These are phyloP conservation scores for Dolomedes plantarius DNA, from an alignment of 2,888 invertebrate genomes.

Conservation along the genomic window DNA sequence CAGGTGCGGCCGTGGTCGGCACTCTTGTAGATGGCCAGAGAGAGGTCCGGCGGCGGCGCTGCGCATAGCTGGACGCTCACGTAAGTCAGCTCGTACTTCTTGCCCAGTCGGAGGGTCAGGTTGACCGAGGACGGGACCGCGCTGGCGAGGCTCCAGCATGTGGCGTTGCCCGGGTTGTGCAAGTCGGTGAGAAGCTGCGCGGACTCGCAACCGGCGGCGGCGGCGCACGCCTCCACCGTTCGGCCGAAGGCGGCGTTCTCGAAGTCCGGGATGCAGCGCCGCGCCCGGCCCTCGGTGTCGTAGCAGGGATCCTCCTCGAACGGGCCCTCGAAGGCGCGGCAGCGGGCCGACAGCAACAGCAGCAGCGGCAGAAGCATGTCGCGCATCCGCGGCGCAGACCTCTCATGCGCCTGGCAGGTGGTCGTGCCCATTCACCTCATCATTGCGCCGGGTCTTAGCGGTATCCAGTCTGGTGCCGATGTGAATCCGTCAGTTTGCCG, in stretches of 20 bases:
- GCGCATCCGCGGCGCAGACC: too few relatives aligned
- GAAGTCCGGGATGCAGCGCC: slow-evolving; percentile 97
- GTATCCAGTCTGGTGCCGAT: too few relatives aligned
- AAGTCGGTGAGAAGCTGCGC: slow-evolving; percentile 93
- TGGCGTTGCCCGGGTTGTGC: slow-evolving; percentile 97
- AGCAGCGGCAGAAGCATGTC: neutral
- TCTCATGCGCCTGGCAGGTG: too few relatives aligned
- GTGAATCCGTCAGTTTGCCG: too few relatives aligned
- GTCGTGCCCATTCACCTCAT: too few relatives aligned
- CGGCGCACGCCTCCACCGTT: slow-evolving; percentile 81
- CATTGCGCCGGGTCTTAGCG: too few relatives aligned
- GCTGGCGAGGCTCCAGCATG: slow-evolving; percentile 98
- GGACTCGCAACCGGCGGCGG: slow-evolving; percentile 84
- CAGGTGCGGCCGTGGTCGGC: slow-evolving; percentile 97
- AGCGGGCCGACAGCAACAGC: neutral
- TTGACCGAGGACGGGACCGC: slow-evolving; percentile 86
- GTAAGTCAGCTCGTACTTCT: slow-evolving; percentile 98
- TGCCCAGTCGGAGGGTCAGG: slow-evolving; percentile 92
- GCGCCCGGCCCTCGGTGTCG: slow-evolving; percentile 88
- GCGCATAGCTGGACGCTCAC: slow-evolving; percentile 96
- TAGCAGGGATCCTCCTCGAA: slow-evolving; percentile 81
- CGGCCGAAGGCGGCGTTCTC: slow-evolving; percentile 98
- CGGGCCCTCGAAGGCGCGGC: too few relatives aligned
- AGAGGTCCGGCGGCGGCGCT: slow-evolving; percentile 90
- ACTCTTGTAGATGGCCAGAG: slow-evolving; percentile 97